Evolutionary conservation across 2,797 vertebrate species (phyloP).

Genomic region (Sardinella longiceps): DNA sequence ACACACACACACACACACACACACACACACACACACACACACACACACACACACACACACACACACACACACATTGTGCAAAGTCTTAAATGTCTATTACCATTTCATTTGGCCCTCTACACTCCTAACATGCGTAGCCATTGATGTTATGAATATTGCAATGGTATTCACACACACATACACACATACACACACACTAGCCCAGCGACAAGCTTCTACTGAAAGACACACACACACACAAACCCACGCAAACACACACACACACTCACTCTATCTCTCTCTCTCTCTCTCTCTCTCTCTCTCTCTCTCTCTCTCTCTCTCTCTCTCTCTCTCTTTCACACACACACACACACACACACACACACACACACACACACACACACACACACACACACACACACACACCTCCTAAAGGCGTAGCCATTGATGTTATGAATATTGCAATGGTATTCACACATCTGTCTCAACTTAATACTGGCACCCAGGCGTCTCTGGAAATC

Average conservation of each 20-base stretch:
- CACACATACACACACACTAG: too few relatives aligned
- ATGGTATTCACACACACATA: not conserved
- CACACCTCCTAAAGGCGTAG: not conserved
- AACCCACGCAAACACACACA: too few relatives aligned
- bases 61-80: conserved; percentile 7
- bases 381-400: too few relatives aligned
- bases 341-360: too few relatives aligned
- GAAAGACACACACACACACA: too few relatives aligned
- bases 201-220: too few relatives aligned
- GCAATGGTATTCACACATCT: not conserved
- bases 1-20: not conserved
- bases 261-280: too few relatives aligned
- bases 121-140: not conserved
- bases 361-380: too few relatives aligned
- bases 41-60: conserved; percentile 26
- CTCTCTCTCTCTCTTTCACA: too few relatives aligned
- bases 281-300: too few relatives aligned
- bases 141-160: not conserved
- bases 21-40: conserved; percentile 11
- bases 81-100: not conserved
- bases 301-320: too few relatives aligned
- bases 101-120: conserved; percentile 25
- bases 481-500: not conserved
- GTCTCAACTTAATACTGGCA: not conserved
- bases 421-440: not conserved